Conservation (phyloP, 2,113 vertebrate genomes). For the Chamaea fasciata region DNA sequence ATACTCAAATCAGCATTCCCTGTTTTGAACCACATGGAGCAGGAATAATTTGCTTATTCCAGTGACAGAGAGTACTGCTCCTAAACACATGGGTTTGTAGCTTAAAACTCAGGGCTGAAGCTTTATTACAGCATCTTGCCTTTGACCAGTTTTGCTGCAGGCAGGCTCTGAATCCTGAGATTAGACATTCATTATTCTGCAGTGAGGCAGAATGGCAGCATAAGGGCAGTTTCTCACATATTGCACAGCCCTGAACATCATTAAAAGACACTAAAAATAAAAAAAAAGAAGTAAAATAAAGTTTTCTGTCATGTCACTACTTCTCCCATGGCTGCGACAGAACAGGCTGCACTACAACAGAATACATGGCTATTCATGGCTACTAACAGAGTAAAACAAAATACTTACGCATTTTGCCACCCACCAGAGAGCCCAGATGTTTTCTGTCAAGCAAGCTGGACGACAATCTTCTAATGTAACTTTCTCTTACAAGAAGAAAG, state of each 20-base stretch:
- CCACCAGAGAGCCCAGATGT: neutral
- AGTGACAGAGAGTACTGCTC: neutral
- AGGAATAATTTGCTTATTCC: neutral
- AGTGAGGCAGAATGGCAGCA: neutral
- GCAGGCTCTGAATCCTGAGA: neutral
- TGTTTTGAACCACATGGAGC: neutral
- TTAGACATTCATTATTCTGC: neutral
- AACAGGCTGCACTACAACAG: neutral
- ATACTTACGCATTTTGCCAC: neutral
- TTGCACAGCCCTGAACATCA: neutral
- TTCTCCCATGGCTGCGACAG: neutral
- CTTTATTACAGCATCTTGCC: neutral
- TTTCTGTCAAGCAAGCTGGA: neutral
- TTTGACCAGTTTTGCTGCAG: neutral
- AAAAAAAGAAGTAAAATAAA: neutral
- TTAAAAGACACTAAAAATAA: neutral
- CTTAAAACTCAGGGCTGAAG: neutral
- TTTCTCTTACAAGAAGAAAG: constrained; percentile 25
- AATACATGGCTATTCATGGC: neutral
- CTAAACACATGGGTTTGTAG: neutral
- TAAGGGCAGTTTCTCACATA: neutral
- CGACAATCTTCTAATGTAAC: neutral
- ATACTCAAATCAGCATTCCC: neutral
- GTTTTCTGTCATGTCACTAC: neutral
- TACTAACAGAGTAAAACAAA: neutral